phyloP scores from a whole-genome alignment of 53 echinoderm and acorn worm genomes.

The Paelopatides confundens region DNA sequence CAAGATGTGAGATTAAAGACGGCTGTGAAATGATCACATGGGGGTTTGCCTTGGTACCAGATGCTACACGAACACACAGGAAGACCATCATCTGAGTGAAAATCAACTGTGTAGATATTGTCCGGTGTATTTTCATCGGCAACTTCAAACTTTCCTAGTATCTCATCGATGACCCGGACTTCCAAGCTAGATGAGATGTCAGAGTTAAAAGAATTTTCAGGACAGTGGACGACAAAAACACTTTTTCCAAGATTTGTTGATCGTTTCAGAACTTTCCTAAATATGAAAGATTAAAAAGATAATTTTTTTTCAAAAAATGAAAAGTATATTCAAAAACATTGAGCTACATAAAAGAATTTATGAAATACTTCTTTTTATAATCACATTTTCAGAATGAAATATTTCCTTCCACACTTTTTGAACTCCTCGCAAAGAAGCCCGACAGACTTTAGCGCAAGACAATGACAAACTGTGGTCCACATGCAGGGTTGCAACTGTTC shows the following conservation, averaged over 20 bases:
- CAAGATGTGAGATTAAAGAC: conserved; percentile 11
- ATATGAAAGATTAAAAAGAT: background rate
- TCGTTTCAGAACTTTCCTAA: background rate
- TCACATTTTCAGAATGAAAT: too few species aligned
- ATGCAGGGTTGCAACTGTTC: too few species aligned
- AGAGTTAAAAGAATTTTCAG: background rate
- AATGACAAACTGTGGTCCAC: too few species aligned
- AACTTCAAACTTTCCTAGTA: conserved; percentile 2
- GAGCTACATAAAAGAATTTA: too few species aligned
- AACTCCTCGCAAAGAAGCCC: too few species aligned
- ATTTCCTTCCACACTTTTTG: too few species aligned
- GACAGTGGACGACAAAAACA: background rate
- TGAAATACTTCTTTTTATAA: too few species aligned
- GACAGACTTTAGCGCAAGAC: too few species aligned
- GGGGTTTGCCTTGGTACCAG: background rate
- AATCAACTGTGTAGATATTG: background rate
- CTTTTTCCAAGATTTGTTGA: background rate
- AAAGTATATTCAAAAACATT: too few species aligned
- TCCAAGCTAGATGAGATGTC: background rate
- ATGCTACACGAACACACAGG: background rate
- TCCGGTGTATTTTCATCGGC: background rate
- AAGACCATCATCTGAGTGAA: background rate
- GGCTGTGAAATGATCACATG: conserved; percentile 23
- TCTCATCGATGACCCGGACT: background rate
- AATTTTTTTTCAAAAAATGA: too few species aligned